phyloP scores from a whole-genome alignment of 35 echinoderm and acorn worm species.

The Hemicentrotus pulcherrimus region DNA sequence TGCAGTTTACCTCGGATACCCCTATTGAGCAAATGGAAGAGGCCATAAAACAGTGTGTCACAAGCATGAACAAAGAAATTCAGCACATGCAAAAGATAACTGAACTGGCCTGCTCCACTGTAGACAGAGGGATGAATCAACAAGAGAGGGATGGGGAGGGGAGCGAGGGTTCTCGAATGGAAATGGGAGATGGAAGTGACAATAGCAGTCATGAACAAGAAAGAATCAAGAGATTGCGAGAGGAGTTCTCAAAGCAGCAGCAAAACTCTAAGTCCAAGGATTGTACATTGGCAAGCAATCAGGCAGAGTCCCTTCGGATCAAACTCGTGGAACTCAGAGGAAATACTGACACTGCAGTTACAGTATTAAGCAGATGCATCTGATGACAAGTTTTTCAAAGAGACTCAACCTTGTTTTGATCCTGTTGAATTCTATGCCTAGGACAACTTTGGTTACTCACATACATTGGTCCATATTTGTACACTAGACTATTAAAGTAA shows the following conservation, averaged over 20 bases:
- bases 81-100: not conserved
- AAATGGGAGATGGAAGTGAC: not conserved
- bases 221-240: not conserved
- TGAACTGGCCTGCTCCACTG: not conserved
- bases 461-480: too few relatives aligned
- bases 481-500: too few relatives aligned
- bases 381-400: not conserved
- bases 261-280: not conserved
- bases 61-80: not conserved
- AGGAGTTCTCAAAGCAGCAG: not conserved
- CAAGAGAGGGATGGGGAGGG: not conserved
- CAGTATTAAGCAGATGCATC: not conserved
- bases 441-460: too few relatives aligned
- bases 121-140: not conserved
- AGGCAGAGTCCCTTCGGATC: not conserved
- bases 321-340: not conserved
- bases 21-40: slow-evolving; percentile 33
- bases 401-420: too few relatives aligned
- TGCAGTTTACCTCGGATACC: not conserved
- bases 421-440: too few relatives aligned
- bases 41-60: not conserved
- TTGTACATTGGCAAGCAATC: not conserved
- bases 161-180: not conserved
- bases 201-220: not conserved
- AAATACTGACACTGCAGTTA: not conserved